Percentiles rank a stretch among this genome's conserved stretches.
Evolutionary conservation across 2,113 vertebrate genomes (phyloP).

Genomic region (Passer domesticus): DNA sequence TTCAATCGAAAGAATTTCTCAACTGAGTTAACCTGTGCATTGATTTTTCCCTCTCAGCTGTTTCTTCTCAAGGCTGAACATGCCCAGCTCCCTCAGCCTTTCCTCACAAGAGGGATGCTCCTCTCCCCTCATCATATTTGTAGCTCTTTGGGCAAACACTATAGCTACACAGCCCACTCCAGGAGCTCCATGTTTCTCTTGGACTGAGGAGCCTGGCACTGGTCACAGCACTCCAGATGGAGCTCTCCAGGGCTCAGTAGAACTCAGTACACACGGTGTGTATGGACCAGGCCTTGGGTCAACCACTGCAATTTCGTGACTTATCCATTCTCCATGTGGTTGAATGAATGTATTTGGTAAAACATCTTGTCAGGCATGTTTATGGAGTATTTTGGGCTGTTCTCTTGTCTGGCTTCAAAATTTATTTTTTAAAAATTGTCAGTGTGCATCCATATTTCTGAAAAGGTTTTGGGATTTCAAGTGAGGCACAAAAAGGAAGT

Average conservation of each 20-base stretch:
- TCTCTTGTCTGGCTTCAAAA: not conserved
- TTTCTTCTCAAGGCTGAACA: not conserved
- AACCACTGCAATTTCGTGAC: not conserved
- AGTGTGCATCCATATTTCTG: not conserved
- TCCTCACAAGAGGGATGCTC: not conserved
- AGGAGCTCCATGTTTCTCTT: not conserved
- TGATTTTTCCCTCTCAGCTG: not conserved
- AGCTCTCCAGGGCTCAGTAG: not conserved
- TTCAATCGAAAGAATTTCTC: not conserved
- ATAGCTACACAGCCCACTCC: not conserved
- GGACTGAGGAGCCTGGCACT: not conserved
- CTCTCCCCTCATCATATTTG: not conserved
- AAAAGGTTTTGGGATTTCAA: not conserved
- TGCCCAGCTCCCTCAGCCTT: not conserved
- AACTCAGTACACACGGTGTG: not conserved
- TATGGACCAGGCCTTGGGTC: not conserved
- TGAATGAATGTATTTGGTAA: not conserved
- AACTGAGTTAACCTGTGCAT: not conserved
- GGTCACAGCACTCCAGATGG: not conserved
- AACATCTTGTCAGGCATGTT: not conserved
- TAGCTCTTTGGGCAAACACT: not conserved
- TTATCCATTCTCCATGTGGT: not conserved
- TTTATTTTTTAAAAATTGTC: not conserved
- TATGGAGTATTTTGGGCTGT: not conserved
- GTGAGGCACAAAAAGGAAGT: not conserved